These are phyloP conservation scores for Brachionus sp. DNA, from an alignment of 1,140 invertebrate genomes.

Conservation along the genomic window DNA sequence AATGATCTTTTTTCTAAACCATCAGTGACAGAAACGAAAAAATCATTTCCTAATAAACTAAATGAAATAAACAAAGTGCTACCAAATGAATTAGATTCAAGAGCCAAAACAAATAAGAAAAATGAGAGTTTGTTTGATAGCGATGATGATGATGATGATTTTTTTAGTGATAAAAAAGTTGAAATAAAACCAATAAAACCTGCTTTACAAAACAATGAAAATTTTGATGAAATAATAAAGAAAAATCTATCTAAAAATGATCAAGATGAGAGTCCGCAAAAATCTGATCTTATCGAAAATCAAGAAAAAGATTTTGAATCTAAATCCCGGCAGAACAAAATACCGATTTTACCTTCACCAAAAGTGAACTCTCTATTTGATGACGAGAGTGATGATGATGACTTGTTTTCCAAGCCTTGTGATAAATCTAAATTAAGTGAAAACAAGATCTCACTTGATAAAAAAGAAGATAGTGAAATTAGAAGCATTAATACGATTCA, in stretches of 20 bases:
- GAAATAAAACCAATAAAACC: slow-evolving; percentile 12
- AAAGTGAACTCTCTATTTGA: background rate
- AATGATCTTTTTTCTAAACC: background rate
- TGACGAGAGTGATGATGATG: background rate
- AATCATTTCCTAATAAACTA: background rate
- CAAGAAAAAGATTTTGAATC: background rate
- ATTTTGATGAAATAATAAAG: background rate
- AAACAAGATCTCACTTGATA: background rate
- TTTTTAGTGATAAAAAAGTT: background rate
- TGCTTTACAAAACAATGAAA: background rate
- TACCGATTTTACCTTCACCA: background rate
- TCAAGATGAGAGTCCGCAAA: background rate
- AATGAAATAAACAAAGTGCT: background rate
- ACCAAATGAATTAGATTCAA: background rate
- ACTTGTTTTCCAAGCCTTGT: background rate
- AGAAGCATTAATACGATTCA: background rate
- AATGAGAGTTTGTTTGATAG: background rate
- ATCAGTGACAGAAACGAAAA: background rate
- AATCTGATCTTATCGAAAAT: background rate
- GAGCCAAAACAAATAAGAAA: background rate
- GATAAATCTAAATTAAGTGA: background rate
- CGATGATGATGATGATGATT: slow-evolving; percentile 8
- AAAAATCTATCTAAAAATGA: background rate
- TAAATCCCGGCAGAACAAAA: background rate
- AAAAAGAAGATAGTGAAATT: background rate